Conservation (phyloP, 1,140 invertebrate species). For the Conus betulinus region DNA sequence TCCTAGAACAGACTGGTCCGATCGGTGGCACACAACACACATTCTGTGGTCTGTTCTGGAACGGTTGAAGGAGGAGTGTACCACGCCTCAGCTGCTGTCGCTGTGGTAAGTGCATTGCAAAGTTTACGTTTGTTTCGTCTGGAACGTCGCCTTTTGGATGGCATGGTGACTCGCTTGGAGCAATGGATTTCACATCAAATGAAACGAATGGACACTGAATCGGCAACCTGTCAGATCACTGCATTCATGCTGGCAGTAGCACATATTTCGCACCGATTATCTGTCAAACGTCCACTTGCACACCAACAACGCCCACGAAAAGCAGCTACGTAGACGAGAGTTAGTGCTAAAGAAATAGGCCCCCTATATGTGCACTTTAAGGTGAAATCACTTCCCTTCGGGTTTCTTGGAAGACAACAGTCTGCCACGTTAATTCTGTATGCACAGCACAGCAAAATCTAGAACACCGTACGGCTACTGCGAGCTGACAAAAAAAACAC, state of each 20-base stretch:
- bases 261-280: too few relatives aligned
- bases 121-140: not conserved
- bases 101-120: not conserved
- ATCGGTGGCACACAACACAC: not conserved
- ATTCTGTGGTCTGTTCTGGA: not conserved
- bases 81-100: not conserved
- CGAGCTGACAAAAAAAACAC: too few relatives aligned
- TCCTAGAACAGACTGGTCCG: not conserved
- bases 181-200: not conserved
- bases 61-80: not conserved
- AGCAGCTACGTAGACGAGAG: not conserved
- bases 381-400: too few relatives aligned
- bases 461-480: too few relatives aligned
- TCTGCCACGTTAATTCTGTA: too few relatives aligned
- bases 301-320: not conserved
- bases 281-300: not conserved
- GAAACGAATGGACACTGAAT: not conserved
- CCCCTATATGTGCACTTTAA: not conserved
- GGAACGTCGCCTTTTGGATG: not conserved
- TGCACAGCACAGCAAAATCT: too few relatives aligned
- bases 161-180: not conserved
- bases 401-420: too few relatives aligned
- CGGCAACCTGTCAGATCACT: not conserved
- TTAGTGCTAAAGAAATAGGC: not conserved
- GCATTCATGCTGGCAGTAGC: not conserved